Conservation (phyloP, 2,888 invertebrate species). For the Zaprionus lineosus region DNA sequence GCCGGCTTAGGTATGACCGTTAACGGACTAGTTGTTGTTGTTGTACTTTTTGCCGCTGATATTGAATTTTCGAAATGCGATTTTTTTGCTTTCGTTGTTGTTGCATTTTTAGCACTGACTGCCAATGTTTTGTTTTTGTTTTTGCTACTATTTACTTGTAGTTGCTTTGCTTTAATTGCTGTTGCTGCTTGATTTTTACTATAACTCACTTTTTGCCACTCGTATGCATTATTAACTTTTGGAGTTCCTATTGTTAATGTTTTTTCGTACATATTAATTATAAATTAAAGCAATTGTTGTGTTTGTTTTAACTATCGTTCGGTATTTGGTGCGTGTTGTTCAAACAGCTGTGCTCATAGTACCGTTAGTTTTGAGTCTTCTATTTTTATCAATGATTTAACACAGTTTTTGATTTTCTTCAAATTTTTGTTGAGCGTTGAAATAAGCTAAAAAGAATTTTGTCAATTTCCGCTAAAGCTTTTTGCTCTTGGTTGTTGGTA, state of each 20-base stretch:
- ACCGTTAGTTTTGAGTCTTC: constrained; percentile 46
- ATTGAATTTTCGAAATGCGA: constrained; percentile 29
- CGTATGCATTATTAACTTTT: constrained; percentile 75
- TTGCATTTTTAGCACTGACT: constrained; percentile 53
- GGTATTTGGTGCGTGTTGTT: constrained; percentile 54
- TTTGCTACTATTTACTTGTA: constrained; percentile 42
- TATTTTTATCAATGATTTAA: constrained; percentile 74
- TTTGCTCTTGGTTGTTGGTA: constrained; percentile 26
- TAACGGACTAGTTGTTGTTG: constrained; percentile 30
- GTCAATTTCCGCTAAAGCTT: constrained; percentile 51
- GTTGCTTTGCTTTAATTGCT: constrained; percentile 30
- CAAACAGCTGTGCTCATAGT: constrained; percentile 49
- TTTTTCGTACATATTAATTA: constrained; percentile 76
- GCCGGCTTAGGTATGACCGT: constrained; percentile 48
- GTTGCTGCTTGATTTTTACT: constrained; percentile 61
- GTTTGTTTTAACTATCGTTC: constrained; percentile 24
- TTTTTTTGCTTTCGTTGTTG: constrained; percentile 27
- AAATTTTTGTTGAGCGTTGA: constrained; percentile 61
- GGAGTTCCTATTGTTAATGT: constrained; percentile 69
- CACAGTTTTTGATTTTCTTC: constrained; percentile 45
- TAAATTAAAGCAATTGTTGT: constrained; percentile 25
- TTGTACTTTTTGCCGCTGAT: constrained; percentile 34
- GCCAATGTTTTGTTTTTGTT: constrained; percentile 24
- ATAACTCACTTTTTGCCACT: constrained; percentile 79
- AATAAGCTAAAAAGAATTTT: constrained; percentile 51